Evolutionary conservation across 1,140 invertebrate species (phyloP).

Genomic region (Drosophila paulistorum): DNA sequence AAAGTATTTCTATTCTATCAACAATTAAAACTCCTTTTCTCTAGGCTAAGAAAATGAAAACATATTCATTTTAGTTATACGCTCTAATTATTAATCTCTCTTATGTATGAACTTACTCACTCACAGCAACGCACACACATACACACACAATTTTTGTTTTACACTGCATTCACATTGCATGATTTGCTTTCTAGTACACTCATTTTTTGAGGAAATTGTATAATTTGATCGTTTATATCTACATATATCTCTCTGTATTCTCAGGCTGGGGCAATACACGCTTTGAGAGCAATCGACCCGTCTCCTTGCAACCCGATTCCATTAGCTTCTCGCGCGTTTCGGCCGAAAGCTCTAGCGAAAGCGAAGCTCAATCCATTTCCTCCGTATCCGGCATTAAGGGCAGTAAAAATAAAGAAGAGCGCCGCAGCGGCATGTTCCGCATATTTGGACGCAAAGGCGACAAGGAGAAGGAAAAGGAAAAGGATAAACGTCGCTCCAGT

Average conservation of each 20-base stretch:
- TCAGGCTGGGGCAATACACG: constrained; percentile 80
- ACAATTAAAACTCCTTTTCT: neutral
- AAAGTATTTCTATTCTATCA: constrained; percentile 59
- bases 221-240: neutral
- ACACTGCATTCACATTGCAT: constrained; percentile 40
- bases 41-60: neutral
- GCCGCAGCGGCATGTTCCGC: constrained; percentile 81
- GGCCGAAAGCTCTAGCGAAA: constrained; percentile 82
- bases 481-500: constrained; percentile 76
- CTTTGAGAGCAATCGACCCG: constrained; percentile 76
- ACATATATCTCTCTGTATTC: neutral
- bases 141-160: constrained; percentile 34
- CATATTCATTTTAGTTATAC: too few relatives aligned
- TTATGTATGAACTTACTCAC: too few relatives aligned
- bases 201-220: neutral
- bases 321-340: constrained; percentile 76
- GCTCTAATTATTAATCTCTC: neutral
- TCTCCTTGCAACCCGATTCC: constrained; percentile 79
- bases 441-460: constrained; percentile 82
- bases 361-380: constrained; percentile 82
- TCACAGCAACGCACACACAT: neutral
- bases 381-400: constrained; percentile 80
- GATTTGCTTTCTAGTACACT: constrained; percentile 18
- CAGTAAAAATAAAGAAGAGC: constrained; percentile 79
- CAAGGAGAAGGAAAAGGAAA: constrained; percentile 80